Evolutionary conservation across 2,888 invertebrate species (phyloP), one percentile per base, ranked within the genome.

Genomic region (Parnassius mnemosyne): DNA sequence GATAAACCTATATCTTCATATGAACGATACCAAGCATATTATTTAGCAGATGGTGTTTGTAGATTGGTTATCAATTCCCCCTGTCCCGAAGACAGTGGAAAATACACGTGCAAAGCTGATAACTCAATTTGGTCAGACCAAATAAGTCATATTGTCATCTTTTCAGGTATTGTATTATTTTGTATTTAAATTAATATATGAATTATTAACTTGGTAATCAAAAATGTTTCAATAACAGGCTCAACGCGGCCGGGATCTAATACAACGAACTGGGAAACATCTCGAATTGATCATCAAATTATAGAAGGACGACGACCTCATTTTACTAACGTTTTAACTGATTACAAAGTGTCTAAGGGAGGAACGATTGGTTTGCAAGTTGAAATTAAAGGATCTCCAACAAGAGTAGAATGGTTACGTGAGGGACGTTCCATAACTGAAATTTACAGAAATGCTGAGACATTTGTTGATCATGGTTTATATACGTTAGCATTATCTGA

Each of bases 341-440:
- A 96, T 76, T 94, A 95, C 74, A 93, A 93, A 60, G 96, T 96
- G 0, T 93, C 95, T 3, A 89, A 92, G 63, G 96, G 96, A 0
- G 96, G 96, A 47, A 95, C 96, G 0, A 94, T 96, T 65, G 96
- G 96, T 3, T 92, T 97, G 20, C 96, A 96, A 80, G 96, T 96
- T 0, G 95, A 96, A 81, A 94, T 96, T 46, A 94, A 94, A 79
- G 95, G 95, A 74, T 89, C 89, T 20, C 94, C 94, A 12, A 94
- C 95, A 10, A 95, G 95, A 70, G 95, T 97, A 0, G 94, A 94
- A 69, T 97, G 97, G 97, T 91, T 95, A 57, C 92, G 94, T 68
- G 94, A 94, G 75, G 94, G 94, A 9, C 86, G 92, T 55, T 92
- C 93, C 0, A 92, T 93, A 5, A 91, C 87, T 0, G 92, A 92